Percentiles rank a stretch among this genome's conserved stretches.
These are phyloP conservation scores for Illadopsis cleaveri DNA, from an alignment of 2,113 vertebrate species.

Conservation along the genomic window DNA sequence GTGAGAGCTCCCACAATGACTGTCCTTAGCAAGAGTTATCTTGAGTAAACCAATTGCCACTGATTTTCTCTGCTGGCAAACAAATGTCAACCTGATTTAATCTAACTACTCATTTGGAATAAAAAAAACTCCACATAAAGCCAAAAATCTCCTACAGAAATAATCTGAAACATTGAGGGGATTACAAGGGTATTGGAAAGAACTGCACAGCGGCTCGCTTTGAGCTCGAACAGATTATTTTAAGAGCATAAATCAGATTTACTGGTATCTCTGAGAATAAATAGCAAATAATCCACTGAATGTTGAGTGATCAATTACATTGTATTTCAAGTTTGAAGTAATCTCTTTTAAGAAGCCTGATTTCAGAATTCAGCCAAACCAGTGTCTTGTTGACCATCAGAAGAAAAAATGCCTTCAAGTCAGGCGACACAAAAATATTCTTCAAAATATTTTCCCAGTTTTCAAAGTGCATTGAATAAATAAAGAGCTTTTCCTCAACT, in stretches of 20 bases:
- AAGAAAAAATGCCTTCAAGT: background rate
- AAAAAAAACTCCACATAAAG: background rate
- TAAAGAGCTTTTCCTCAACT: background rate
- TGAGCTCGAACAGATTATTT: background rate
- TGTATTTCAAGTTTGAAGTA: background rate
- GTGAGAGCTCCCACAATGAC: background rate
- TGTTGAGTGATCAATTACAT: background rate
- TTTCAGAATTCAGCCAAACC: background rate
- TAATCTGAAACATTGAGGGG: background rate
- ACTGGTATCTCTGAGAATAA: background rate
- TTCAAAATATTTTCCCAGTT: background rate
- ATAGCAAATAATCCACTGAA: background rate
- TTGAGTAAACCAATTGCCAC: background rate
- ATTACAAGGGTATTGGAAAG: background rate
- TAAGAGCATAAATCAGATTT: background rate
- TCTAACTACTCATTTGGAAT: background rate
- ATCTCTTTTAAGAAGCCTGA: background rate
- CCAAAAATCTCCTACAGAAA: background rate
- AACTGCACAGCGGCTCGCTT: background rate
- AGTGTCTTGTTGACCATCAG: background rate
- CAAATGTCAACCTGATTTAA: background rate
- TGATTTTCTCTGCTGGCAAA: background rate
- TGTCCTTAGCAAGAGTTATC: background rate
- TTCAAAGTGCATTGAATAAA: background rate
- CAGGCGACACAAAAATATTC: background rate